Conservation (phyloP, 1,140 invertebrate genomes). For the Dysdera silvatica region DNA sequence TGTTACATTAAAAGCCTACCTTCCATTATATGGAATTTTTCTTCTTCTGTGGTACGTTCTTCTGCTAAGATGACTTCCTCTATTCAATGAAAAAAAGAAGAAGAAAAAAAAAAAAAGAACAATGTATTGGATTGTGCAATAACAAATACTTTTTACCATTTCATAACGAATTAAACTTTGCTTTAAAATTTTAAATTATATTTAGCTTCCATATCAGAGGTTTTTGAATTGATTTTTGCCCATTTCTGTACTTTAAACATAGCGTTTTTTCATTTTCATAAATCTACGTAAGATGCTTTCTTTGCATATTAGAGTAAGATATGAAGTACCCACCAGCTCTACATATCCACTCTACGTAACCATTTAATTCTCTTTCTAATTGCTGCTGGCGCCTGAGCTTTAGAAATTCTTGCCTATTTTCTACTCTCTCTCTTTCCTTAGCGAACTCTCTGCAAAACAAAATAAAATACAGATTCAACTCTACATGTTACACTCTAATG, state of each 20-base stretch:
- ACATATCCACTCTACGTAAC: conserved; percentile 99
- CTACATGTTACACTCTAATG: background rate
- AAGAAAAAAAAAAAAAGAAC: no score
- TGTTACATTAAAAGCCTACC: conserved; percentile 52
- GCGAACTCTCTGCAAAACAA: conserved; percentile 87
- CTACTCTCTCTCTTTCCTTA: conserved; percentile 99
- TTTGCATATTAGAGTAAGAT: background rate
- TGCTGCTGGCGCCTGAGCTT: conserved; percentile 98
- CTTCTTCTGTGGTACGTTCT: conserved; percentile 98
- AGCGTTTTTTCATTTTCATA: background rate
- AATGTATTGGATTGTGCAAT: no score
- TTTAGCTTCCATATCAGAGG: no score
- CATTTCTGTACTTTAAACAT: no score
- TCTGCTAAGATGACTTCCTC: conserved; percentile 99
- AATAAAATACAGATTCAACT: background rate
- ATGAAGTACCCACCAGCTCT: conserved; percentile 81
- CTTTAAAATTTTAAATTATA: no score
- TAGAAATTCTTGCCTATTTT: conserved; percentile 99
- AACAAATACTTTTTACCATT: no score
- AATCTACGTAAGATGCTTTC: background rate
- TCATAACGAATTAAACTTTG: no score
- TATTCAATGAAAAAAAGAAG: conserved; percentile 44
- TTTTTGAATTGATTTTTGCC: no score
- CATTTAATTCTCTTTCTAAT: conserved; percentile 97
- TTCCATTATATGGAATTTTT: conserved; percentile 99